Evolutionary conservation across 2,113 vertebrate genomes (phyloP).

Genomic region (Cochlearius cochlearius): DNA sequence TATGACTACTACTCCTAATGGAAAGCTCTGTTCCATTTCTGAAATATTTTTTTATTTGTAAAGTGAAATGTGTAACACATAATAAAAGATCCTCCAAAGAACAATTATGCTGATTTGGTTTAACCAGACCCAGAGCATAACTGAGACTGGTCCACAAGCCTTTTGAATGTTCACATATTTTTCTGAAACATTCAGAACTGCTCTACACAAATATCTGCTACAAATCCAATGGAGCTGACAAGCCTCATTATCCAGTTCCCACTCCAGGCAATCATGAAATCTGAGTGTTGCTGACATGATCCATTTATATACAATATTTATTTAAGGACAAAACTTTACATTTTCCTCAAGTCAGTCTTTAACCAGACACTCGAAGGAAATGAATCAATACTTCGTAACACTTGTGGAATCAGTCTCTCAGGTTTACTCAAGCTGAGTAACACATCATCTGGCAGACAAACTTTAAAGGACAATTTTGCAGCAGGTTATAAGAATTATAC

Average conservation of each 20-base stretch:
- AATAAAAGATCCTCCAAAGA: constrained; percentile 63
- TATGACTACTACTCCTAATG: background rate
- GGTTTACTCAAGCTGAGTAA: constrained; percentile 35
- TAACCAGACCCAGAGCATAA: background rate
- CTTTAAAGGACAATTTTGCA: constrained; percentile 22
- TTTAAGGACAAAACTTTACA: constrained; percentile 50
- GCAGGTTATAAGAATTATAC: background rate
- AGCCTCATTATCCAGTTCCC: constrained; percentile 32
- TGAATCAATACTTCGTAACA: constrained; percentile 31
- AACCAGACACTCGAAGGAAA: constrained; percentile 50
- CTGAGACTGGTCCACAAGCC: background rate
- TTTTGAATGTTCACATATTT: background rate
- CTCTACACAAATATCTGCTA: constrained; percentile 13
- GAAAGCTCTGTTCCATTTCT: constrained; percentile 21
- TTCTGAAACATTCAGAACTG: constrained; percentile 24
- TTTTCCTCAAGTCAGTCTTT: constrained; percentile 45
- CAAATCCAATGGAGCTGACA: constrained; percentile 47
- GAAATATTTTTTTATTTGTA: constrained; percentile 44
- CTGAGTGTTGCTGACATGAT: constrained; percentile 64
- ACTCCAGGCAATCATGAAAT: constrained; percentile 41
- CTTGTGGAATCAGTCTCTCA: constrained; percentile 42
- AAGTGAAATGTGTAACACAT: constrained; percentile 45
- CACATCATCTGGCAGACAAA: constrained; percentile 26
- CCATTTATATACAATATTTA: constrained; percentile 62
- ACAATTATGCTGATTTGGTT: constrained; percentile 52